Percentiles rank a stretch among this genome's conserved stretches.
phyloP scores from a whole-genome alignment of 2,113 vertebrate species.

The Romanogobio albipinnatus region DNA sequence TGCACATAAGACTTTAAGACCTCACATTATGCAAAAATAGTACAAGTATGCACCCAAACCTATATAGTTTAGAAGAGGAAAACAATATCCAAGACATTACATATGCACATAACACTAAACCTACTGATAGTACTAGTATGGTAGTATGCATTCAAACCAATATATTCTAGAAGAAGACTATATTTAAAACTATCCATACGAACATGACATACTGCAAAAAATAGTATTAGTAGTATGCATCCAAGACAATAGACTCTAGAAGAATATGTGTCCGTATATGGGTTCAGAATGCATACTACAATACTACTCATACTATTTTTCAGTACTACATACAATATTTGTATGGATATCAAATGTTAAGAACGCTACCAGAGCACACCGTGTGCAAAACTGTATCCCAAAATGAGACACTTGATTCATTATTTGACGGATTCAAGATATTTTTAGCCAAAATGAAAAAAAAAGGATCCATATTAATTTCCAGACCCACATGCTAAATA shows the following conservation, averaged over 20 bases:
- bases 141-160: neutral
- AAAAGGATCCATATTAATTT: neutral
- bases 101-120: too few relatives aligned
- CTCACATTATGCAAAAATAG: too few relatives aligned
- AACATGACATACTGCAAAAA: neutral
- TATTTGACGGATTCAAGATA: neutral
- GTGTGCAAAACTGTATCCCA: neutral
- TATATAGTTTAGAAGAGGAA: neutral
- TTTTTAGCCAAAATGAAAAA: neutral
- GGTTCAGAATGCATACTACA: neutral
- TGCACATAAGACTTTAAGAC: too few relatives aligned
- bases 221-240: neutral
- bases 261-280: neutral
- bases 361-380: too few relatives aligned
- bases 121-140: neutral
- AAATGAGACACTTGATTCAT: neutral
- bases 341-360: neutral
- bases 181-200: neutral
- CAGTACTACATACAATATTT: neutral
- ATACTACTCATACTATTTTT: neutral
- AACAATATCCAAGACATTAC: neutral
- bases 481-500: neutral
- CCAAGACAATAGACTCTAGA: neutral
- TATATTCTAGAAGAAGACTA: neutral
- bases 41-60: too few relatives aligned